Evolutionary conservation across 2,797 vertebrate species (phyloP).

Genomic region (Perodicticus potto): DNA sequence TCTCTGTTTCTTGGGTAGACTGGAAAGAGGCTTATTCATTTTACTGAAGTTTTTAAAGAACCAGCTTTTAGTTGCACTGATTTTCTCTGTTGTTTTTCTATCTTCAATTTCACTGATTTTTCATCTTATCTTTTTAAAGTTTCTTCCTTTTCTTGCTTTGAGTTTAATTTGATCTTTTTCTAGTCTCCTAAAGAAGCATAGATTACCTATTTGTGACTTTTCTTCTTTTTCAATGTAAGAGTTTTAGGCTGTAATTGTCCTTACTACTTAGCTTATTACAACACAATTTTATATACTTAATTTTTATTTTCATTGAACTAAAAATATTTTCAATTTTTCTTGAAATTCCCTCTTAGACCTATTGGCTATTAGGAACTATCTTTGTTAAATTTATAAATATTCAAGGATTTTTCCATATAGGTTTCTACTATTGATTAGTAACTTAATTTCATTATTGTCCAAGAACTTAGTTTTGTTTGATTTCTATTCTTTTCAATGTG

Average conservation of each 20-base stretch:
- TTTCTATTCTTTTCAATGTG: slow-evolving; percentile 10
- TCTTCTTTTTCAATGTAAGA: neutral
- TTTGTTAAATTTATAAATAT: neutral
- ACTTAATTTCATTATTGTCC: neutral
- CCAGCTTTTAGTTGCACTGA: neutral
- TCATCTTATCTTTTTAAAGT: neutral
- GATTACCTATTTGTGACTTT: neutral
- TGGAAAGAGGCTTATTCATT: neutral
- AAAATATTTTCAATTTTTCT: slow-evolving; percentile 7
- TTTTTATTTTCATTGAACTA: slow-evolving; percentile 7
- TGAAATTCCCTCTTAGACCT: neutral
- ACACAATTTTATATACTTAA: neutral
- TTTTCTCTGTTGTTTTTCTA: neutral
- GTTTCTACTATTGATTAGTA: neutral
- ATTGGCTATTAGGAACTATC: neutral
- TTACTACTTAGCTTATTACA: neutral
- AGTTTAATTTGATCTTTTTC: neutral
- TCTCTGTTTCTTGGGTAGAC: neutral
- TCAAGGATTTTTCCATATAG: neutral
- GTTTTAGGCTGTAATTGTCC: neutral
- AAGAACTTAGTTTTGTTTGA: slow-evolving; percentile 12
- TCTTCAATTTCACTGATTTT: neutral
- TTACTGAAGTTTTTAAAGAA: neutral
- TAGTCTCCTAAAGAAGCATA: neutral
- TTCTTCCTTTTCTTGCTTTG: neutral